phyloP scores from a whole-genome alignment of 2,888 invertebrate species.

The Rutpela maculata region DNA sequence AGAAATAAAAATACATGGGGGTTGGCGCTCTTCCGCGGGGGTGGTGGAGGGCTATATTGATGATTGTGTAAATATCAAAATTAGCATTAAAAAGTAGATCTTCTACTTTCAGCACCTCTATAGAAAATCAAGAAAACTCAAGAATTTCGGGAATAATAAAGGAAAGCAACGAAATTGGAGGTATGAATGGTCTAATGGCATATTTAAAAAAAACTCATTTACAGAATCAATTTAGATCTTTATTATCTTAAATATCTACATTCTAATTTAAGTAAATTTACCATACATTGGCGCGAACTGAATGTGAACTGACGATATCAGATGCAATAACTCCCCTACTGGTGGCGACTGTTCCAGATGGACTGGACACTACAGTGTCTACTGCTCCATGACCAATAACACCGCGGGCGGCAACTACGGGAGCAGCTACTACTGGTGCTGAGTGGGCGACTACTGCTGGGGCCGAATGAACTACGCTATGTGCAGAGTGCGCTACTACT shows the following conservation, averaged over 20 bases:
- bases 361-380: conserved; percentile 61
- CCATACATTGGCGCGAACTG: conserved; percentile 27
- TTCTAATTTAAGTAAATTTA: neutral
- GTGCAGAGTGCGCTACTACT: neutral
- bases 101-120: too few species aligned
- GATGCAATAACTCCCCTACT: conserved; percentile 56
- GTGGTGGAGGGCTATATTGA: too few species aligned
- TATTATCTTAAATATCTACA: conserved; percentile 7
- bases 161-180: too few species aligned
- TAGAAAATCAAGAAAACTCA: too few species aligned
- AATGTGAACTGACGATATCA: conserved; percentile 51
- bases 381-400: conserved; percentile 39
- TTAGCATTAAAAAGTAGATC: too few species aligned
- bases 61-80: too few species aligned
- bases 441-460: neutral
- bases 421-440: neutral
- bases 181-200: too few species aligned
- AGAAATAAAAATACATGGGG: too few species aligned
- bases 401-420: conserved; percentile 24
- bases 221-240: neutral
- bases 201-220: neutral
- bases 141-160: too few species aligned
- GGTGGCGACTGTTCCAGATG: conserved; percentile 61
- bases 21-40: too few species aligned
- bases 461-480: neutral